phyloP scores from a whole-genome alignment of 1,140 invertebrate genomes.

The Sipha flava region DNA sequence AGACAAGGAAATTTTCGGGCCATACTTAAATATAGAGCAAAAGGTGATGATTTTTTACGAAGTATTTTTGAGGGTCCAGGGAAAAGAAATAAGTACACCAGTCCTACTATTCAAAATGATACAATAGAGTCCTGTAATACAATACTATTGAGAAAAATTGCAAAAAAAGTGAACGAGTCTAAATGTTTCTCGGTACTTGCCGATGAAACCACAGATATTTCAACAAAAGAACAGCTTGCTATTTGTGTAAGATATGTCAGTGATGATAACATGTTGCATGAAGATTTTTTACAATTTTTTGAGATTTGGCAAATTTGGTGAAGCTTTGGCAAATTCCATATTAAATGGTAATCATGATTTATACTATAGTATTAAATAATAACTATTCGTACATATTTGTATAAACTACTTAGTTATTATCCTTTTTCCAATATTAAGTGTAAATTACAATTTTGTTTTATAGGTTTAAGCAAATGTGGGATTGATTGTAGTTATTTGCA shows the following conservation, averaged over 20 bases:
- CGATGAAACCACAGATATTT: neutral
- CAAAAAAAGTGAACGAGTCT: neutral
- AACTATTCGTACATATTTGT: too few species aligned
- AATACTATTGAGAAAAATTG: neutral
- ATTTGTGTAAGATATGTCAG: neutral
- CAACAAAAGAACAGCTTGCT: neutral
- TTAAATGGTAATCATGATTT: neutral
- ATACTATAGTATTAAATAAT: too few species aligned
- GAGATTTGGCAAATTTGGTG: neutral
- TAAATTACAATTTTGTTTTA: neutral
- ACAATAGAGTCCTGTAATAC: neutral
- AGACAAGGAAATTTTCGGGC: neutral
- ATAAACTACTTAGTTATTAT: too few species aligned
- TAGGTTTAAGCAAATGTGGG: neutral
- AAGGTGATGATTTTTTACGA: neutral
- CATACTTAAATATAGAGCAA: neutral
- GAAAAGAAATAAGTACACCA: neutral
- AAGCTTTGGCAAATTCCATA: neutral
- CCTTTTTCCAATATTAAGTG: too few species aligned
- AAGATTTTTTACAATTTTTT: neutral
- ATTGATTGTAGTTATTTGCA: neutral
- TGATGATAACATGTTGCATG: neutral
- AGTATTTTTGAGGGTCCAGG: neutral
- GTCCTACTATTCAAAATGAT: neutral
- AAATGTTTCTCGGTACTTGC: constrained; percentile 25